Evolutionary conservation across 1,140 invertebrate species (phyloP), one percentile per base, ranked within the genome.

Genomic region (Mercenaria mercenaria): DNA sequence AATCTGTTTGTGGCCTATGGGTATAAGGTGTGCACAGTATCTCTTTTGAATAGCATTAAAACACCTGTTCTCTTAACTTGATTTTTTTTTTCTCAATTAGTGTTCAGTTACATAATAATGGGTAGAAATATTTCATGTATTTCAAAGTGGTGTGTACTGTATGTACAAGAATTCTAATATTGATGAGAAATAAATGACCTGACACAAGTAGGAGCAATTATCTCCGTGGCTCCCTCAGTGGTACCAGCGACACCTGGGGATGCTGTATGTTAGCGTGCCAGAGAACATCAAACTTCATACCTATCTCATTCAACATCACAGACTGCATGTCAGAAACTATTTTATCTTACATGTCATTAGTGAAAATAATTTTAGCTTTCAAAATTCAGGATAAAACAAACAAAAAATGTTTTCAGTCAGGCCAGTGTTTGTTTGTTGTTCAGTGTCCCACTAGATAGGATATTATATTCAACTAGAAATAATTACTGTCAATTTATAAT

Each of bases 111-210:
- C 47, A 37, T 59, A 79, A 79, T 79, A 56, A 79, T 79, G 76
- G 76, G 20, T 37, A 34, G 18, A 34, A 34, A 79, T 56, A 76
- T 76, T 76, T 76, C 72, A 43, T 76, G 41, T 79, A 15, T 79
- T 59, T 79, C 47, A 77, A 34, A 20, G 15, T 52, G 76, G 4
- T 37, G 2, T 79, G 29, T 37, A 50, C 29, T 34, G 29, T 52
- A 32, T 47, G 41, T 56, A 79, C 76, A 79, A 56, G 43, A 37
- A 50, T 56, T 79, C 18, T 6, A 20, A 79, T 52, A 79, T 72
- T 72, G 47, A 79, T 79, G 76, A 79, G 76, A 52, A 52, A 59
- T 79, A 79, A 79, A 79, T 79, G 76, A 79, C 76, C 47, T 79
- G 76, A 79, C 47, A 79, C 32, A 37, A 79, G 76, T 34, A 34